These are phyloP conservation scores for Carettochelys insculpta DNA, from an alignment of 2,113 vertebrate species.

Conservation along the genomic window DNA sequence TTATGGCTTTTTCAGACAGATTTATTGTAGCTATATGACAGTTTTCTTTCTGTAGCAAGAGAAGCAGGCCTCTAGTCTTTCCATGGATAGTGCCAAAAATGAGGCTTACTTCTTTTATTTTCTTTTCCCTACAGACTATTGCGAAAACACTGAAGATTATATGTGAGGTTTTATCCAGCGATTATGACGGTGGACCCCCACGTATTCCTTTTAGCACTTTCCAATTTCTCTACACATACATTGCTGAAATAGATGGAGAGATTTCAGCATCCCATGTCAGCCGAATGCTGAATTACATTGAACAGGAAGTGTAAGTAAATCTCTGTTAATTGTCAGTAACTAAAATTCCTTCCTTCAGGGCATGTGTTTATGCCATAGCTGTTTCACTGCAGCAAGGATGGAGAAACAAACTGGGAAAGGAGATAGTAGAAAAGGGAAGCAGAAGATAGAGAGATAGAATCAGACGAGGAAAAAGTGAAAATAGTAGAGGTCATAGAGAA, in stretches of 20 bases:
- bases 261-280: conserved; percentile 72
- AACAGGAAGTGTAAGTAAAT: conserved; percentile 74
- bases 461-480: neutral
- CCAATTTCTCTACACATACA: conserved; percentile 74
- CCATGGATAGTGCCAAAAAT: neutral
- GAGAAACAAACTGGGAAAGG: neutral
- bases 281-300: conserved; percentile 73
- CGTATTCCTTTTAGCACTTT: conserved; percentile 74
- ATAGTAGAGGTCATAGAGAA: neutral
- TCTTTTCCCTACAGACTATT: conserved; percentile 67
- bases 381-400: neutral
- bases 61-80: neutral
- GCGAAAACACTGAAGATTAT: conserved; percentile 73
- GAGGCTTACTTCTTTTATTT: neutral
- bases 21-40: neutral
- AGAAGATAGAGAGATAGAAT: neutral
- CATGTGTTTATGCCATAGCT: neutral
- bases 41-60: neutral
- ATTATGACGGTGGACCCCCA: conserved; percentile 52
- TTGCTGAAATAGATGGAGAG: conserved; percentile 72
- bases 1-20: neutral
- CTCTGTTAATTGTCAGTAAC: neutral
- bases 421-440: neutral
- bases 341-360: neutral
- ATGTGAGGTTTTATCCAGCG: conserved; percentile 70